These are phyloP conservation scores for Eurois occulta DNA, from an alignment of 2,888 invertebrate species.

Conservation along the genomic window DNA sequence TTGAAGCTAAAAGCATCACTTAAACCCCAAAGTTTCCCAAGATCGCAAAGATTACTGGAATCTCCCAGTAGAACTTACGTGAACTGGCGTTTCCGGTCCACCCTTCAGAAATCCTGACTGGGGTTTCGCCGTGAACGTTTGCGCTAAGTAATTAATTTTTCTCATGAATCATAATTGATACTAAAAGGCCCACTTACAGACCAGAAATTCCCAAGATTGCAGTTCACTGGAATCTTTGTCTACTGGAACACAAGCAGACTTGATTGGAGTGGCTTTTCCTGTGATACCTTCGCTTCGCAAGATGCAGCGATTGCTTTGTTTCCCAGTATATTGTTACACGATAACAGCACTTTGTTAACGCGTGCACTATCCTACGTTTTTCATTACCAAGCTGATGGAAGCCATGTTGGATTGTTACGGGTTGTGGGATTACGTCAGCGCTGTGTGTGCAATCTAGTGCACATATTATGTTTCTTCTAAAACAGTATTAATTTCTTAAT, in stretches of 20 bases:
- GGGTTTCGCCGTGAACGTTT: background rate
- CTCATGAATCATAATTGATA: background rate
- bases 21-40: background rate
- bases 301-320: constrained; percentile 44
- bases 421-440: constrained; percentile 44
- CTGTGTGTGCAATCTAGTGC: constrained; percentile 29
- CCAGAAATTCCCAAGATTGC: constrained; percentile 18
- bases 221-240: constrained; percentile 17
- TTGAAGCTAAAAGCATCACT: background rate
- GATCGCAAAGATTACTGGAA: constrained; percentile 29
- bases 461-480: constrained; percentile 36
- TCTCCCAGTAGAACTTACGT: background rate
- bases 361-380: constrained; percentile 27
- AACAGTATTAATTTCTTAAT: constrained; percentile 18
- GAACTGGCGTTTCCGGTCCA: background rate
- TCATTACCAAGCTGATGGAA: constrained; percentile 45
- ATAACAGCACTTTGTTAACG: constrained; percentile 27
- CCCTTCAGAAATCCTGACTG: background rate
- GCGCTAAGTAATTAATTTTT: background rate
- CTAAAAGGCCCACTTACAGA: background rate
- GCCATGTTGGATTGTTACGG: constrained; percentile 29
- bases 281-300: constrained; percentile 10
- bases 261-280: constrained; percentile 28
- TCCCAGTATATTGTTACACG: constrained; percentile 29
- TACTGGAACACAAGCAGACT: background rate